Evolutionary conservation across 2,888 invertebrate genomes (phyloP).

Genomic region (Pecten maximus): DNA sequence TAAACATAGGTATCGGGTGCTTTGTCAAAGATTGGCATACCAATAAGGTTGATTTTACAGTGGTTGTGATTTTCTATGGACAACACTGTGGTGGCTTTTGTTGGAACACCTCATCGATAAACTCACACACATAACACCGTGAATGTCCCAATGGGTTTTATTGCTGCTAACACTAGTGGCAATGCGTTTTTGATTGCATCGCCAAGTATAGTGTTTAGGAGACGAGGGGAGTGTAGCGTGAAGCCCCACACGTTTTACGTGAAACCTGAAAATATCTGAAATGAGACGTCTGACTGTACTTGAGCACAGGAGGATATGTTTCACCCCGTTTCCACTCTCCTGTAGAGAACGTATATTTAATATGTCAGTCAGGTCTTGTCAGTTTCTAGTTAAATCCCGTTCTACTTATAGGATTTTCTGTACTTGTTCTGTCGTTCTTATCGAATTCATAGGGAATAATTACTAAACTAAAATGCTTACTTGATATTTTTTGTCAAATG

Average conservation of each 20-base stretch:
- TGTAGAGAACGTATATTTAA: background rate
- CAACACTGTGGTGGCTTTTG: background rate
- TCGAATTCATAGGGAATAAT: background rate
- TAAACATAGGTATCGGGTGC: constrained; percentile 14
- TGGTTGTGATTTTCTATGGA: constrained; percentile 16
- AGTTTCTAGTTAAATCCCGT: background rate
- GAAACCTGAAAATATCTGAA: constrained; percentile 3
- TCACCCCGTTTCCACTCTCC: background rate
- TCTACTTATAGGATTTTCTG: background rate
- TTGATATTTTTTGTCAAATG: too few species aligned
- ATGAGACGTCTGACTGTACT: background rate
- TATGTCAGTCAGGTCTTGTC: background rate
- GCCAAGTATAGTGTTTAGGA: background rate
- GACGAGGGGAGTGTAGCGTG: background rate
- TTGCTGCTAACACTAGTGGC: constrained; percentile 9
- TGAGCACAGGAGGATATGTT: background rate
- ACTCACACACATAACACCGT: background rate
- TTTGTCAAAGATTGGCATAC: constrained; percentile 1
- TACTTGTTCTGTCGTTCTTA: background rate
- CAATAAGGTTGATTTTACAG: constrained; percentile 9
- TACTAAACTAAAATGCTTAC: background rate
- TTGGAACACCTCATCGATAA: constrained; percentile 35
- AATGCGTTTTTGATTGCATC: constrained; percentile 30
- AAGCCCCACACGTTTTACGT: constrained; percentile 13
- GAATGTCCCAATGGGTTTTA: constrained; percentile 16